phyloP scores from a whole-genome alignment of 1,140 invertebrate genomes.

The Drosophila bocqueti region DNA sequence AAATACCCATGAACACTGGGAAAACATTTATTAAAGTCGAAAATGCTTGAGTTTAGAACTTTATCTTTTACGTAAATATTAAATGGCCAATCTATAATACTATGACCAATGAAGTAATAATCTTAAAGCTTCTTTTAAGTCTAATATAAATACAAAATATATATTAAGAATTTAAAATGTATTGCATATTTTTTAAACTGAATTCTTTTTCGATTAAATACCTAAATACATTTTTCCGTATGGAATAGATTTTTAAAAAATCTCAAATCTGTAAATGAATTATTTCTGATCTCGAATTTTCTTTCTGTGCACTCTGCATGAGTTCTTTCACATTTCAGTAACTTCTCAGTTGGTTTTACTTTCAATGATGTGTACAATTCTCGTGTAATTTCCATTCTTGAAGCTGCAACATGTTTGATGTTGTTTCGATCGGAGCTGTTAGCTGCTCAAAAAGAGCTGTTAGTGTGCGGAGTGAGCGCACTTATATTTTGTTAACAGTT shows the following conservation, averaged over 20 bases:
- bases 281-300: no score
- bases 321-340: conserved; percentile 18
- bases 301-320: conserved; percentile 25
- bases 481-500: background rate
- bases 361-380: conserved; percentile 52
- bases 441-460: conserved; percentile 40
- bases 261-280: background rate
- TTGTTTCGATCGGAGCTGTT: conserved; percentile 28
- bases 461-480: conserved; percentile 30
- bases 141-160: no score
- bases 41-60: background rate
- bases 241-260: no score
- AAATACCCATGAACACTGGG: background rate
- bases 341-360: conserved; percentile 56
- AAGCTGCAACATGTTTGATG: conserved; percentile 39
- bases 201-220: background rate
- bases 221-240: background rate
- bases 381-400: conserved; percentile 10
- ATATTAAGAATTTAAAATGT: no score
- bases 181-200: background rate
- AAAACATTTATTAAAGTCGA: background rate
- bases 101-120: background rate
- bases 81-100: background rate
- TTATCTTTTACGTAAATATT: background rate
- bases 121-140: background rate